phyloP scores from a whole-genome alignment of 35 echinoderm and acorn worm species.

The Lytechinus variegatus region DNA sequence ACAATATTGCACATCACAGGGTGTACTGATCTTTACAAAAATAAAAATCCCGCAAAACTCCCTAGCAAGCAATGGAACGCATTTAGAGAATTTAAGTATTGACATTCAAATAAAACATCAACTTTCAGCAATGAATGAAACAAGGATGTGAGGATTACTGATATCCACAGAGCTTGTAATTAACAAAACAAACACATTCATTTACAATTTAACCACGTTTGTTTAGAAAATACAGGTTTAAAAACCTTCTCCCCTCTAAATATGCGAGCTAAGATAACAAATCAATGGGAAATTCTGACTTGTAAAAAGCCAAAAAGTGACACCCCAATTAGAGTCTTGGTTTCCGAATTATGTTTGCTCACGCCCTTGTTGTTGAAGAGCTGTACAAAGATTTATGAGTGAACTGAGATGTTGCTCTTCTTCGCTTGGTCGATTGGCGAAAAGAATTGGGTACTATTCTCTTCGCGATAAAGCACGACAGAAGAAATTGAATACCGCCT shows the following conservation, averaged over 20 bases:
- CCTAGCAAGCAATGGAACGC: background rate
- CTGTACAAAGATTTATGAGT: constrained; percentile 13
- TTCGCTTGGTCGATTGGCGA: background rate
- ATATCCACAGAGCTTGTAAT: too few species aligned
- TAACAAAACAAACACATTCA: too few species aligned
- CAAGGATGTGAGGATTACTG: too few species aligned
- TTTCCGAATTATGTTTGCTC: background rate
- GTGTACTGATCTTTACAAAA: background rate
- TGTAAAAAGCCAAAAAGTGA: background rate
- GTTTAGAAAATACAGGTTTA: too few species aligned
- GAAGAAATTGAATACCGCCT: background rate
- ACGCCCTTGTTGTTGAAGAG: background rate
- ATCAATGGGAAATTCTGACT: too few species aligned
- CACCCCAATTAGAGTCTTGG: background rate
- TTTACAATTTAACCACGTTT: too few species aligned
- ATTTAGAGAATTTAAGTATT: background rate
- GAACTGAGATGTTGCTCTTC: background rate
- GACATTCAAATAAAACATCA: background rate
- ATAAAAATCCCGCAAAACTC: background rate
- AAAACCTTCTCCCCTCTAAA: too few species aligned
- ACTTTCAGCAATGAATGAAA: too few species aligned
- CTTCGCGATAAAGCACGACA: background rate
- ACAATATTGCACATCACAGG: background rate
- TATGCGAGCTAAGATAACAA: too few species aligned
- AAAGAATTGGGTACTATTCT: background rate